A percentile compares a stretch with the other conserved stretches of the same genome.
Conservation (phyloP, 2,797 vertebrate genomes). For the Platyrinchus mystaceus region DNA sequence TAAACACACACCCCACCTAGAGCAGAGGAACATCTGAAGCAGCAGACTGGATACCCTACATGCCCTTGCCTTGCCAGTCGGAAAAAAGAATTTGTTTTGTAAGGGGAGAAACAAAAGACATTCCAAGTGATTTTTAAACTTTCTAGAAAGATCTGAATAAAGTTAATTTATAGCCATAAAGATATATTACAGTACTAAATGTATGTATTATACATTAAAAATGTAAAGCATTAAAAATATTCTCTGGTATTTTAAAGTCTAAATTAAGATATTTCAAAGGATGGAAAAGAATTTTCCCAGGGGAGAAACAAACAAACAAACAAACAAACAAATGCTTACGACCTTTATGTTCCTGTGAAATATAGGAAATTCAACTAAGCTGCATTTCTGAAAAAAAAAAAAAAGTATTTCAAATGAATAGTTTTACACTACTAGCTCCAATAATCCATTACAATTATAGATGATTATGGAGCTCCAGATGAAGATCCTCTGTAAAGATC, state of each 20-base stretch:
- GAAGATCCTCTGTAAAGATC: not conserved
- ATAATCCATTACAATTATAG: not conserved
- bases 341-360: not conserved
- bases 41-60: not conserved
- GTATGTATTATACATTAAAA: not conserved
- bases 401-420: not conserved
- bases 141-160: not conserved
- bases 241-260: not conserved
- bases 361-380: not conserved
- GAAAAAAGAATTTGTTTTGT: not conserved
- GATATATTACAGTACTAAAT: not conserved
- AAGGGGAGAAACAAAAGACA: not conserved
- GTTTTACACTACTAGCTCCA: not conserved
- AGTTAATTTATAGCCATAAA: not conserved
- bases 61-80: not conserved
- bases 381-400: not conserved
- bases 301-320: not conserved
- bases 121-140: not conserved
- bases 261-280: not conserved
- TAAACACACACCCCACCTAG: accelerated
- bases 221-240: not conserved
- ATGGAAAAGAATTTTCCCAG: not conserved
- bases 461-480: not conserved
- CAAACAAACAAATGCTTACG: accelerated
- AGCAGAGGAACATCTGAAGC: not conserved